Evolutionary conservation across 2,888 invertebrate genomes (phyloP).

Genomic region (Lomographa bimaculata): DNA sequence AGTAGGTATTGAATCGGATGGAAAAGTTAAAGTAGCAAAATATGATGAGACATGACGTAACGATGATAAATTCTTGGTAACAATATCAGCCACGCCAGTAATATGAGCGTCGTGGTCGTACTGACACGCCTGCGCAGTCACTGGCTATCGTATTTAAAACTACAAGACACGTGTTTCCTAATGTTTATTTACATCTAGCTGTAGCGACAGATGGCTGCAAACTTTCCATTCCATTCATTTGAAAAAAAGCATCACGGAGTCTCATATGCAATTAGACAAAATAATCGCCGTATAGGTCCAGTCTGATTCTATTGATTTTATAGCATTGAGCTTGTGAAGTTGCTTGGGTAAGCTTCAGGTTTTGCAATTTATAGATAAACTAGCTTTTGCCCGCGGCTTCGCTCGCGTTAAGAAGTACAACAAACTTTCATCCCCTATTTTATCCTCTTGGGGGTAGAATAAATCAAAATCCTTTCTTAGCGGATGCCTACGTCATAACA

Average conservation of each 20-base stretch:
- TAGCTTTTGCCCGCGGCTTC: too few relatives aligned
- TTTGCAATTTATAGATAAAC: too few relatives aligned
- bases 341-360: too few relatives aligned
- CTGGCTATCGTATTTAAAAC: constrained; percentile 21
- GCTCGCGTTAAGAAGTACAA: too few relatives aligned
- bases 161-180: constrained; percentile 42
- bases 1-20: too few relatives aligned
- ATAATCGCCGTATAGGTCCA: too few relatives aligned
- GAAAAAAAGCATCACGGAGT: constrained; percentile 4
- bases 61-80: constrained; percentile 8
- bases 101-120: constrained; percentile 7
- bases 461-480: too few relatives aligned
- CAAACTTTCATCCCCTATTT: too few relatives aligned
- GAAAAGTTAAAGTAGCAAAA: too few relatives aligned
- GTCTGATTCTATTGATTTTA: constrained; percentile 17
- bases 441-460: too few relatives aligned
- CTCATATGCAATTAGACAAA: too few relatives aligned
- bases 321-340: constrained; percentile 10
- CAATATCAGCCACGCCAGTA: constrained; percentile 14
- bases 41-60: constrained; percentile 4
- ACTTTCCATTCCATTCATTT: constrained; percentile 14
- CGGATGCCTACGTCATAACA: too few relatives aligned
- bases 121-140: constrained; percentile 17
- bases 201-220: constrained; percentile 33
- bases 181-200: constrained; percentile 58